Base-by-base conservation (phyloP, 2,113 vertebrate genomes). In the Psilopogon haemacephalus region DNA sequence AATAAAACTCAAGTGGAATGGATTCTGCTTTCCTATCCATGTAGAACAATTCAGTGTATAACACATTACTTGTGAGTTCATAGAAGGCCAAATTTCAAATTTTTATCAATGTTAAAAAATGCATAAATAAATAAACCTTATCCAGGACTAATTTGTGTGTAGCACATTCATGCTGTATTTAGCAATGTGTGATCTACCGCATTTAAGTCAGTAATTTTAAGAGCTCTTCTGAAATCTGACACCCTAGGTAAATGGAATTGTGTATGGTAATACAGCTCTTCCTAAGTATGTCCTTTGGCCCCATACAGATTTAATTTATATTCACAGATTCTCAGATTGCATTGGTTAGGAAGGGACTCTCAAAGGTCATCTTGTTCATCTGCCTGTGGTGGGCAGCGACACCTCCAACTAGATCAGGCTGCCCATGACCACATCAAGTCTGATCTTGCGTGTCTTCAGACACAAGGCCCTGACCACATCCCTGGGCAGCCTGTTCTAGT, bases 221-320 rank as follows among this genome's bases (percentile, higher is more conserved):
- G 32, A 6, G 7, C 23, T 60, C 30, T 68, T 54, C 71, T 21
- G 3, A 80, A 77, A 71, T 68, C 26, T 12, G 21, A 1, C 5
- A 4, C 9, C 30, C 6, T 12, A 15, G 26, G 23, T 33, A 6
- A 3, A 5, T n/a, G 1, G 30, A n/a, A 24, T 9, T n/a, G 5
- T 67, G 11, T 67, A 16, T 46, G 16, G 12, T 48, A 32, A 55
- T 55, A 74, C 18, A 40, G 19, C 23, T 68, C 18, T 52, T 84
- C 3, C 28, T 9, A 59, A 55, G 38, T 78, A 46, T 0, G 28
- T 64, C 32, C 8, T 62, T 72, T 58, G 18, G 15, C 6, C 13
- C 23, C 78, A 2, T 44, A 17, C 30, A 23, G 54, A 2, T 32
- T 72, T 26, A 12, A 12, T 26, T 50, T 50, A 13, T 26, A 24